Evolutionary conservation across 2,113 vertebrate genomes (phyloP).

Genomic region (Pogona vitticeps): DNA sequence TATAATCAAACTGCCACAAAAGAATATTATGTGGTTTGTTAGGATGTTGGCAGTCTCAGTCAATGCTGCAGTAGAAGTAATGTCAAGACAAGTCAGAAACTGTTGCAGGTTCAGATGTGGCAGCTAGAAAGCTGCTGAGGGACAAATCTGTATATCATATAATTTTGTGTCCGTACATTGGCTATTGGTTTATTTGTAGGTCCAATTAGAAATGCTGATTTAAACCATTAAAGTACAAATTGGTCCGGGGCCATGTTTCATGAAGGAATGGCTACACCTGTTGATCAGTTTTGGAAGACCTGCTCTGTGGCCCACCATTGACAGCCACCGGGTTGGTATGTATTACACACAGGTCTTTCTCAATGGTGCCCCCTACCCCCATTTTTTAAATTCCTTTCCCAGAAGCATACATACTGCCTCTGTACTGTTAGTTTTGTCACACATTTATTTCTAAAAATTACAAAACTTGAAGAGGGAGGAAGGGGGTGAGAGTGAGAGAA

Average conservation of each 20-base stretch:
- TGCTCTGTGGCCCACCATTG: not conserved
- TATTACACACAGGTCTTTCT: not conserved
- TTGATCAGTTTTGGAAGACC: not conserved
- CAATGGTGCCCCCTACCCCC: not conserved
- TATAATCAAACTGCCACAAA: not conserved
- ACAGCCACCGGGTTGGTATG: not conserved
- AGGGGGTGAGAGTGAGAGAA: no score
- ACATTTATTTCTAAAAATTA: no score
- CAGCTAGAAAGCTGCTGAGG: not conserved
- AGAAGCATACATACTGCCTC: not conserved
- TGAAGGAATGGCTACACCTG: no score
- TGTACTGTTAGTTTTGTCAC: not conserved
- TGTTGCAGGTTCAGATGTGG: no score
- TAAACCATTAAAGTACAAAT: not conserved
- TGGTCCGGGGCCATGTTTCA: not conserved
- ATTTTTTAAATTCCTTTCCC: not conserved
- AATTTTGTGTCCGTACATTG: not conserved
- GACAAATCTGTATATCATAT: not conserved
- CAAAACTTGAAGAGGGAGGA: no score
- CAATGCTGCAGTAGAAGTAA: not conserved
- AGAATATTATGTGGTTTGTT: not conserved
- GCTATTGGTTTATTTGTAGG: not conserved
- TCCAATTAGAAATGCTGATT: not conserved
- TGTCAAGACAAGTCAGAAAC: not conserved
- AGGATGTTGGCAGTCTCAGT: not conserved